These are phyloP conservation scores for Chrysolina oricalcia DNA, from an alignment of 2,888 invertebrate species.

Conservation along the genomic window DNA sequence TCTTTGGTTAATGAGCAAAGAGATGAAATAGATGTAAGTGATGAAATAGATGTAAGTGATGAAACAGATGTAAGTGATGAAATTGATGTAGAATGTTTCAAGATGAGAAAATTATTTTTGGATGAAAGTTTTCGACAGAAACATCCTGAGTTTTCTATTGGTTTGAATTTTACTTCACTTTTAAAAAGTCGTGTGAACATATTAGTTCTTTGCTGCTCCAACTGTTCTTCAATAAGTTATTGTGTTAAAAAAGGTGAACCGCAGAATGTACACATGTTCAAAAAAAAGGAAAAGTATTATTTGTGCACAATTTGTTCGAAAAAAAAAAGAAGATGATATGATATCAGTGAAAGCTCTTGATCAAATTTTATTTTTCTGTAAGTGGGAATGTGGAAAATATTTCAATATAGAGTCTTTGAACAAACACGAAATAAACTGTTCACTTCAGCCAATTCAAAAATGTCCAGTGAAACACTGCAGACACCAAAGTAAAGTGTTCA, in stretches of 20 bases:
- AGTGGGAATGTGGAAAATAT: neutral
- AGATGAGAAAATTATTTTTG: neutral
- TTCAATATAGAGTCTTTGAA: neutral
- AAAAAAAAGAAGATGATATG: no score
- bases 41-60: neutral
- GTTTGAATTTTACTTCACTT: neutral
- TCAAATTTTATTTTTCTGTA: slow-evolving; percentile 1
- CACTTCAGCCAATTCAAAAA: neutral
- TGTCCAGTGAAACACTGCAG: neutral
- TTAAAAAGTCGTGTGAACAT: no score
- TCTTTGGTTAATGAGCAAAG: neutral
- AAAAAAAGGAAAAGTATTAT: neutral
- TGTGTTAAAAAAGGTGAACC: neutral
- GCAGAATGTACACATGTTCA: neutral
- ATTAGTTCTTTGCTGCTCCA: neutral
- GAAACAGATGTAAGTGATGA: neutral
- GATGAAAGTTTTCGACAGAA: neutral
- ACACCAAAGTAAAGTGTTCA: neutral
- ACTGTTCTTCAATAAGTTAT: neutral
- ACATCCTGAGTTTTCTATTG: neutral
- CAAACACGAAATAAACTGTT: neutral
- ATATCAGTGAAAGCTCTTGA: neutral
- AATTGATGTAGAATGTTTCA: neutral
- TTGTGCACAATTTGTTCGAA: neutral
- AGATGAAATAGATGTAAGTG: neutral